Conservation (phyloP, 2,797 vertebrate genomes). For the Bovichtus variegatus region DNA sequence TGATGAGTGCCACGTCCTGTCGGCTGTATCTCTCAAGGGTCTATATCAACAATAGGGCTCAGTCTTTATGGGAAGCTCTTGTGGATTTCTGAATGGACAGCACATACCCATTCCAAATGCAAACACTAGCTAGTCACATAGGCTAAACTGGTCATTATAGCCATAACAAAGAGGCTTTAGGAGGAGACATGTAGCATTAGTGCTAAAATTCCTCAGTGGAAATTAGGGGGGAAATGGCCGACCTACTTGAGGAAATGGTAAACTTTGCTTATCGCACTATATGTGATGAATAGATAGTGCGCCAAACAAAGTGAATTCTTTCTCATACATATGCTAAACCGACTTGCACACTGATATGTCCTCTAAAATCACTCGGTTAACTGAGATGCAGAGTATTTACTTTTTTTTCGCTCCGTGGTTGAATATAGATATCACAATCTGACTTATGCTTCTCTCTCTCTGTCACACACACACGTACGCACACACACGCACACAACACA, state of each 20-base stretch:
- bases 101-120: slow-evolving; percentile 70
- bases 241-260: slow-evolving; percentile 76
- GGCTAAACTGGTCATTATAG: slow-evolving; percentile 75
- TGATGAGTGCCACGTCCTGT: slow-evolving; percentile 74
- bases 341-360: slow-evolving; percentile 38
- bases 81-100: slow-evolving; percentile 74
- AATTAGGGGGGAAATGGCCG: slow-evolving; percentile 59
- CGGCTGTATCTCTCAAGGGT: slow-evolving; percentile 59
- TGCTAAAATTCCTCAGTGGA: slow-evolving; percentile 69
- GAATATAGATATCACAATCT: slow-evolving; percentile 52
- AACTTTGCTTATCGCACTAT: slow-evolving; percentile 70
- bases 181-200: slow-evolving; percentile 76
- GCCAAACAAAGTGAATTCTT: slow-evolving; percentile 57
- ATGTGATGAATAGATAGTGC: slow-evolving; percentile 68
- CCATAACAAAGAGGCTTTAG: slow-evolving; percentile 82
- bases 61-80: slow-evolving; percentile 67
- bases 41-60: slow-evolving; percentile 74
- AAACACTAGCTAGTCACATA: slow-evolving; percentile 80
- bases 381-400: slow-evolving; percentile 32
- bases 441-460: background rate
- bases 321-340: slow-evolving; percentile 34
- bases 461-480: slow-evolving; percentile 37
- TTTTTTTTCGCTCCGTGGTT: slow-evolving; percentile 26
- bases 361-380: slow-evolving; percentile 39
- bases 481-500: slow-evolving; percentile 35